Base-by-base conservation (phyloP, 2,888 invertebrate genomes). In the Sinelater perroti region DNA sequence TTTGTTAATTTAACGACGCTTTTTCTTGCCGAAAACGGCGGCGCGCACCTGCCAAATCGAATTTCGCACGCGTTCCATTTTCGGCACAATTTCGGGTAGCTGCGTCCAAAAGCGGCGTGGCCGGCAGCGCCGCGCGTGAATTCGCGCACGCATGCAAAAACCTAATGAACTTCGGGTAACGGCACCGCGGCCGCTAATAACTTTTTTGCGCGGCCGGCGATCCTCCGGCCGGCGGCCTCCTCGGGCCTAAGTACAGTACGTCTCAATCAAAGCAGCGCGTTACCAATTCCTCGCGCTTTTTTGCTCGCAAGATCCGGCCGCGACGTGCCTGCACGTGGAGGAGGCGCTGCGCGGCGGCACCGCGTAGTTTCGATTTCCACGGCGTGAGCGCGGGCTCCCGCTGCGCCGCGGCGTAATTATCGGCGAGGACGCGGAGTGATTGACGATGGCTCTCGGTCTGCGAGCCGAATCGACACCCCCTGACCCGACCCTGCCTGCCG, bases 361-460 rank as follows among this genome's bases (percentile, higher is more conserved):
- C 54, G 44, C 60, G 70, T 70, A 71, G 71, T 70, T 71, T 71
- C 68, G 71, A 70, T 70, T 70, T 70, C 65, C 70, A 67, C 70
- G 64, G 67, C 65, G 67, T 63, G 66, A 63, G 65, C 64, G 64
- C 65, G 64, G 61, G 65, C 62, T 68, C 64, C 69, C 66, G 65
- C 68, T 59, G 70, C 10, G 67, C 47, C 61, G 61, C 63, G 63
- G 62, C 64, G 70, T 70, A 70, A 70, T 70, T 70, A 70, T 70
- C 70, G 65, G 57, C 65, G n/a, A n/a, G n/a, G n/a, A n/a, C n/a
- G n/a, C n/a, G 65, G 64, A 66, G 67, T 72, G 72, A 72, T 72
- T 72, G 72, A 72, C 71, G 72, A 72, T 71, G 61, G 67, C 64
- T 67, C 66, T 68, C 64, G 68, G 61, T 60, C 65, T 62, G 63